These are phyloP conservation scores for Monarcha castaneiventris DNA, from an alignment of 2,113 vertebrate species.

Conservation along the genomic window DNA sequence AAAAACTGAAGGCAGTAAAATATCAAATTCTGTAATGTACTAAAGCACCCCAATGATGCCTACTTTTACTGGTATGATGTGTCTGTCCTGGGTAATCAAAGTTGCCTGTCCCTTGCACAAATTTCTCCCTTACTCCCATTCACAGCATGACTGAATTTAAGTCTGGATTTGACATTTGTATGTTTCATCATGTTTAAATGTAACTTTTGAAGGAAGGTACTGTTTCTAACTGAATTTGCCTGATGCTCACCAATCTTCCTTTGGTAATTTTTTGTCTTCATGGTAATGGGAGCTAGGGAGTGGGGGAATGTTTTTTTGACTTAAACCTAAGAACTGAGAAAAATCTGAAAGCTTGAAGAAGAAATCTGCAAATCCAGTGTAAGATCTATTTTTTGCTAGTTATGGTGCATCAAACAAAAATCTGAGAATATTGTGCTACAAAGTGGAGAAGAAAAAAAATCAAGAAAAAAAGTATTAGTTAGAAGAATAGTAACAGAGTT, in stretches of 20 bases:
- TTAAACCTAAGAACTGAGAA: not conserved
- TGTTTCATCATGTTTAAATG: not conserved
- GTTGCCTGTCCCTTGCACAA: not conserved
- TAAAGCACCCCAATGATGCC: not conserved
- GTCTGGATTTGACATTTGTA: not conserved
- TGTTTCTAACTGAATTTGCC: not conserved
- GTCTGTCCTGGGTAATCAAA: not conserved
- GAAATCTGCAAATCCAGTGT: not conserved
- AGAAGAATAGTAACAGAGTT: not conserved
- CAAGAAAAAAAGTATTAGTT: not conserved
- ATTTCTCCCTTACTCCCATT: not conserved
- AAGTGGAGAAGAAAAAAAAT: not conserved
- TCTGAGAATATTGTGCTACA: no score
- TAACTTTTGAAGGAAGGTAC: not conserved
- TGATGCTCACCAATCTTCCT: not conserved
- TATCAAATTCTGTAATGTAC: not conserved
- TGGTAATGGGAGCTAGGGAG: accelerated
- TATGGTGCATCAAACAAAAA: not conserved
- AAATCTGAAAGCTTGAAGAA: not conserved
- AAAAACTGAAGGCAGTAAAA: not conserved
- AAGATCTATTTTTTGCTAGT: not conserved
- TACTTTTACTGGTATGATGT: not conserved
- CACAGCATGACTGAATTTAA: not conserved
- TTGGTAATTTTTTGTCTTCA: not conserved
- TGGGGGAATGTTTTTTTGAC: not conserved